These are phyloP conservation scores for Peromyscus leucopus DNA, from an alignment of 2,113 vertebrate species.

Conservation along the genomic window DNA sequence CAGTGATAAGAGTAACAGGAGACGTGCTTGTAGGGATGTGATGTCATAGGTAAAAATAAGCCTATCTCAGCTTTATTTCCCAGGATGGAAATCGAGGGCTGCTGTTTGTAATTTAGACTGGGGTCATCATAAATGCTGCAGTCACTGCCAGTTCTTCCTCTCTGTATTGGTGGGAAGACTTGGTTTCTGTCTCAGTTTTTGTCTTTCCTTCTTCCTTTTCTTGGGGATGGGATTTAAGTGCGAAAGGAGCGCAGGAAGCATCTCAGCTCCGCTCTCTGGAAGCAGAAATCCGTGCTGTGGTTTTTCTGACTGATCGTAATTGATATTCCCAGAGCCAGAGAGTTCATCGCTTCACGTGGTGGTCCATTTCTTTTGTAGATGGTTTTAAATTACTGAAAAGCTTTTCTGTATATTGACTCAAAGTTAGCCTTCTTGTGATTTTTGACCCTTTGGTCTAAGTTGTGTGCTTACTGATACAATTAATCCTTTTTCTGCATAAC, in stretches of 20 bases:
- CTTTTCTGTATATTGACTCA: conserved; percentile 42
- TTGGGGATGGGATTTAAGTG: conserved; percentile 17
- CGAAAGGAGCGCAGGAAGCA: not conserved
- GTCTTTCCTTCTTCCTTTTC: not conserved
- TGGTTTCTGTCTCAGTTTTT: conserved; percentile 40
- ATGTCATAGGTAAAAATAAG: conserved; percentile 82
- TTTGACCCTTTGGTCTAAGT: conserved; percentile 61
- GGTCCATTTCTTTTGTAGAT: not conserved
- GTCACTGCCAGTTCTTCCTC: conserved; percentile 24
- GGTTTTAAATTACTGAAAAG: conserved; percentile 51
- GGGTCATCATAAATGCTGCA: conserved; percentile 34
- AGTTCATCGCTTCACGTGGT: conserved; percentile 12
- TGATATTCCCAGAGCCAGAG: conserved; percentile 13
- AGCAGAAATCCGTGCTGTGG: conserved; percentile 43
- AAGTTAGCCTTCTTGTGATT: conserved; percentile 53
- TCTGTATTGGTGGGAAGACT: conserved; percentile 62
- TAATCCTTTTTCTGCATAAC: conserved; percentile 22
- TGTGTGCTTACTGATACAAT: conserved; percentile 53
- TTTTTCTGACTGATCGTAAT: conserved; percentile 58
- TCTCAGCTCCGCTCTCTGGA: not conserved
- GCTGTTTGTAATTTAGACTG: conserved; percentile 60
- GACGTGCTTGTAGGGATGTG: conserved; percentile 59
- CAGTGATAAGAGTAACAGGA: conserved; percentile 18
- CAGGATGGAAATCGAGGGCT: conserved; percentile 74
- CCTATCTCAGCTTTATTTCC: conserved; percentile 76